Evolutionary conservation across 2,797 vertebrate species (phyloP).

Genomic region (Phoxinus dragarum): DNA sequence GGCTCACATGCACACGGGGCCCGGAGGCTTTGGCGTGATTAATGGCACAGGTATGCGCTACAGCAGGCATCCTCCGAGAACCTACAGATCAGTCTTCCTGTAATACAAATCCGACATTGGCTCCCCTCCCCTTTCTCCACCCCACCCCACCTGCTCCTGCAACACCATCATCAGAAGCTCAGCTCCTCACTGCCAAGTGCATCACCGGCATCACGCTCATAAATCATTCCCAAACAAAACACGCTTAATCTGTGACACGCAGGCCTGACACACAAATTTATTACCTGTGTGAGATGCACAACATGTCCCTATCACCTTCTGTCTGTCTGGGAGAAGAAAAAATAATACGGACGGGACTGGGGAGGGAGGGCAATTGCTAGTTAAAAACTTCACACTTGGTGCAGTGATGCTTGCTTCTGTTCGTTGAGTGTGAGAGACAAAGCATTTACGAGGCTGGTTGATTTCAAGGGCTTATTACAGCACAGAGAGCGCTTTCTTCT

Average conservation of each 20-base stretch:
- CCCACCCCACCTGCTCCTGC: conserved; percentile 57
- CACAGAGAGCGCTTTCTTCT: conserved; percentile 75
- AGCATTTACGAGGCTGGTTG: conserved; percentile 70
- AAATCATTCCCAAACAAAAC: conserved; percentile 87
- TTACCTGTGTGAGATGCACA: conserved; percentile 78
- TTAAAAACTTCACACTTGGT: conserved; percentile 68
- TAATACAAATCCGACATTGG: conserved; percentile 82
- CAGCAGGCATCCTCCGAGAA: conserved; percentile 81
- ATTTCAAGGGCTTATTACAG: conserved; percentile 74
- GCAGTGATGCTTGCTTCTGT: conserved; percentile 72
- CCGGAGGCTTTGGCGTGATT: conserved; percentile 78
- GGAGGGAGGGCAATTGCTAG: conserved; percentile 66
- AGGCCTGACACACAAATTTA: conserved; percentile 78
- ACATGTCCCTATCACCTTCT: conserved; percentile 73
- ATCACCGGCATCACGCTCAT: conserved; percentile 77
- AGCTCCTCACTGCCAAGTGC: conserved; percentile 76
- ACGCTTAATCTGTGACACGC: conserved; percentile 83
- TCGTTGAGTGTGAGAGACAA: conserved; percentile 73
- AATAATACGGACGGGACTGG: conserved; percentile 45
- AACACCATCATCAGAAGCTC: conserved; percentile 75
- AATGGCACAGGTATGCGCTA: conserved; percentile 85
- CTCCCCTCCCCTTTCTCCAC: conserved; percentile 64
- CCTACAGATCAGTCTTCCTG: conserved; percentile 85
- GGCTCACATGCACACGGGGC: conserved; percentile 66
- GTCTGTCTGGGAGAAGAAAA: conserved; percentile 66